Conservation (phyloP, 2,888 invertebrate genomes). For the Malthinus seriepunctatus region DNA sequence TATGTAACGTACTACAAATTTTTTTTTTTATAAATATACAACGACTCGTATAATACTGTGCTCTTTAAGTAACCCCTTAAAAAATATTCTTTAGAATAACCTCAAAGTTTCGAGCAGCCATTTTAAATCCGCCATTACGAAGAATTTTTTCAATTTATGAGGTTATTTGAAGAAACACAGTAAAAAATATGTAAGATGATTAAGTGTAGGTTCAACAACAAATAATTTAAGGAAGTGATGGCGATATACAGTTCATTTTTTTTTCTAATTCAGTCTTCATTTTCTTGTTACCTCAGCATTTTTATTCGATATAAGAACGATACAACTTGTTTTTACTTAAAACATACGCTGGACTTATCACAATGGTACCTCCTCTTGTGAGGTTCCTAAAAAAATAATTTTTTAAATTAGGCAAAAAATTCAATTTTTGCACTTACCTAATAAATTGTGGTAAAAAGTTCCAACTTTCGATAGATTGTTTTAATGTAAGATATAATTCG, state of each 20-base stretch:
- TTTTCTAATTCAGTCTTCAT: constrained; percentile 19
- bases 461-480: constrained; percentile 85
- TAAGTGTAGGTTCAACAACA: constrained; percentile 7
- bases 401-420: not conserved
- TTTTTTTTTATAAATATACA: constrained; percentile 20
- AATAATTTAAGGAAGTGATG: constrained; percentile 24
- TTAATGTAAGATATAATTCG: constrained; percentile 84
- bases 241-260: constrained; percentile 22
- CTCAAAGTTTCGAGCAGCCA: too few species aligned
- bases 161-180: not conserved
- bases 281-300: constrained; percentile 21
- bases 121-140: not conserved
- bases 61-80: too few species aligned
- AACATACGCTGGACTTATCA: constrained; percentile 86
- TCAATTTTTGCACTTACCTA: constrained; percentile 66
- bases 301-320: constrained; percentile 63
- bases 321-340: constrained; percentile 92
- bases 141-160: not conserved
- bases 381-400: constrained; percentile 69
- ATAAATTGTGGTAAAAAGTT: constrained; percentile 85
- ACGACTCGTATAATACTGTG: not conserved
- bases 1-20: constrained; percentile 25
- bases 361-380: constrained; percentile 82
- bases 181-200: constrained; percentile 16
- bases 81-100: too few species aligned